Percentiles rank a stretch among this genome's conserved stretches.
phyloP scores from a whole-genome alignment of 1,140 invertebrate genomes.

The Augochlora pura region DNA sequence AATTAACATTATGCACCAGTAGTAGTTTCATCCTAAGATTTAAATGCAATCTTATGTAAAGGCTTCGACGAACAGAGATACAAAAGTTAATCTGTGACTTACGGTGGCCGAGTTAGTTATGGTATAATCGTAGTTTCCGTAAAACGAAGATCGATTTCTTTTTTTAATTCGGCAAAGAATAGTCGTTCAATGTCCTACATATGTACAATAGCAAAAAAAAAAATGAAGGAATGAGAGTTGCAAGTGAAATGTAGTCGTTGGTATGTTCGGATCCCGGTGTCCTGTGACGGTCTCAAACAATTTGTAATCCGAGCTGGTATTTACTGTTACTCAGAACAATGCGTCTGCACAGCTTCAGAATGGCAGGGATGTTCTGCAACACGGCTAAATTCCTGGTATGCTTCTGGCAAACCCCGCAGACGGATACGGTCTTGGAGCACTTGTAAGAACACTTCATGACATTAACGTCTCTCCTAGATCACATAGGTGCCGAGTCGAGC shows the following conservation, averaged over 20 bases:
- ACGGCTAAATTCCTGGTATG: conserved; percentile 47
- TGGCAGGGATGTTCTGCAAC: conserved; percentile 55
- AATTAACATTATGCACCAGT: neutral
- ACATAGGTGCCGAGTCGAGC: conserved; percentile 92
- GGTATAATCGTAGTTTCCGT: conserved; percentile 6
- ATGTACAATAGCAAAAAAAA: conserved; percentile 18
- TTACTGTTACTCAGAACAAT: conserved; percentile 38
- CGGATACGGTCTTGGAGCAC: conserved; percentile 45
- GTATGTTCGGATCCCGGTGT: neutral
- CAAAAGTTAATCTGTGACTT: neutral
- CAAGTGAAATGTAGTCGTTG: conserved; percentile 11
- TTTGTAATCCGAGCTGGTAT: conserved; percentile 61
- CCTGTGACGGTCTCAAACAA: conserved; percentile 50
- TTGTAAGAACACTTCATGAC: conserved; percentile 56
- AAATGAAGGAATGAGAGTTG: conserved; percentile 29
- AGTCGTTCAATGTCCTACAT: neutral
- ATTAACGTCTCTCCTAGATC: conserved; percentile 75
- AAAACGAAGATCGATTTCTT: conserved; percentile 13
- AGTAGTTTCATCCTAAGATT: neutral
- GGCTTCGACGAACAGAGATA: neutral
- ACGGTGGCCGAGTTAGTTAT: too few species aligned
- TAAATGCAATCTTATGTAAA: conserved; percentile 28
- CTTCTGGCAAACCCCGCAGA: conserved; percentile 56
- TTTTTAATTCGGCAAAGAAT: neutral
- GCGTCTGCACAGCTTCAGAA: conserved; percentile 57